Conservation (phyloP, 2,113 vertebrate genomes). For the Malurus cyaneus region DNA sequence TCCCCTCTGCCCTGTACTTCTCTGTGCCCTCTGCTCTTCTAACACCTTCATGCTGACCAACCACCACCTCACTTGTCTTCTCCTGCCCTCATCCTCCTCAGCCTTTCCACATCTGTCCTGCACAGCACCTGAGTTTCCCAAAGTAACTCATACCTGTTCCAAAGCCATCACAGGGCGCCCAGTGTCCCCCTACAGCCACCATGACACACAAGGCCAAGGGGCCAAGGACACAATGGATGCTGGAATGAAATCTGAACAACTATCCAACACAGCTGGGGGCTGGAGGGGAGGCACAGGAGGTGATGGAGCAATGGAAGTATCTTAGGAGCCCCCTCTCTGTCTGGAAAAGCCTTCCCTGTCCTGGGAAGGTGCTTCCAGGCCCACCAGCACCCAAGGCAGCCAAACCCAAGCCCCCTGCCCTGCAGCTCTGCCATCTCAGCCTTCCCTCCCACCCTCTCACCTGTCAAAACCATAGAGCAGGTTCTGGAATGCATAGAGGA, state of each 20-base stretch:
- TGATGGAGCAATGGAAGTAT: neutral
- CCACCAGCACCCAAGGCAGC: neutral
- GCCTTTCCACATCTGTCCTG: neutral
- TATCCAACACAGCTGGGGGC: neutral
- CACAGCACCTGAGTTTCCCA: neutral
- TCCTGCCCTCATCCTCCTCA: neutral
- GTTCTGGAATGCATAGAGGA: neutral
- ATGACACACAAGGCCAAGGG: rapidly evolving
- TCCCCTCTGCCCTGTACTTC: neutral
- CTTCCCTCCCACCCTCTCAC: neutral
- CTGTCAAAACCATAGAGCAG: neutral
- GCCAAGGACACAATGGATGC: neutral
- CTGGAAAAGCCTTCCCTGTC: neutral
- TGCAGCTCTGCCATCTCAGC: neutral
- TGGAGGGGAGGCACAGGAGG: neutral
- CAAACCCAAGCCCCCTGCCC: rapidly evolving
- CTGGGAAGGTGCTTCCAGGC: neutral
- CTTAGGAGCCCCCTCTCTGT: neutral
- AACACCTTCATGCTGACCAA: neutral
- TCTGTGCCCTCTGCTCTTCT: neutral
- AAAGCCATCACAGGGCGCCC: neutral
- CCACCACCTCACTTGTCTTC: neutral
- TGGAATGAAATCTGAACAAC: neutral
- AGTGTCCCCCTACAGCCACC: neutral
- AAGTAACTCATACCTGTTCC: neutral